A percentile compares a stretch with the other conserved stretches of the same genome.
phyloP scores from a whole-genome alignment of 2,888 invertebrate genomes.

The Aspidiotus rigidus region DNA sequence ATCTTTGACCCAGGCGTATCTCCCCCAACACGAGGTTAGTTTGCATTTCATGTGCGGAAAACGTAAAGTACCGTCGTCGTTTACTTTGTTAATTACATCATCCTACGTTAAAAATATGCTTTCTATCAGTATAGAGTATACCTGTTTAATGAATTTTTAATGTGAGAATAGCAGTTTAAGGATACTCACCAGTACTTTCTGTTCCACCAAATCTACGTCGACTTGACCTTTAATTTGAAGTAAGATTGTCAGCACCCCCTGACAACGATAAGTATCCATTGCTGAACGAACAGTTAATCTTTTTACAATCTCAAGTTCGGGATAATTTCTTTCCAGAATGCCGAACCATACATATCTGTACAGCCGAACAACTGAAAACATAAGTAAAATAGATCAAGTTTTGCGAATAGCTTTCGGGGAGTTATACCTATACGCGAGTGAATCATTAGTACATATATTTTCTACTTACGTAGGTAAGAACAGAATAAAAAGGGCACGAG shows the following conservation, averaged over 20 bases:
- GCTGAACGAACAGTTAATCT: conserved; percentile 56
- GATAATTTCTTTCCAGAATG: conserved; percentile 51
- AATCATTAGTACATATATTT: not conserved
- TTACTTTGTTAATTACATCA: conserved; percentile 39
- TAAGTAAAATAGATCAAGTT: not conserved
- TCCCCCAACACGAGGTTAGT: conserved; percentile 63
- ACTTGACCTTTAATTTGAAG: conserved; percentile 53
- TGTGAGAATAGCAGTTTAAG: not conserved
- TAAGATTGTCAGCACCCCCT: conserved; percentile 62
- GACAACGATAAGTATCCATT: conserved; percentile 62
- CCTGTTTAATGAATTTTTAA: not conserved
- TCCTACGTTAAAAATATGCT: conserved; percentile 37
- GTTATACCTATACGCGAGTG: no score
- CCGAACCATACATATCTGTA: conserved; percentile 46
- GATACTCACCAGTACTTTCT: conserved; percentile 34
- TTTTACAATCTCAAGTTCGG: conserved; percentile 52
- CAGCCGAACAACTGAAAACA: conserved; percentile 29
- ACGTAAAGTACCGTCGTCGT: conserved; percentile 42
- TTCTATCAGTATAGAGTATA: not conserved
- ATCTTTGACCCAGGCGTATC: conserved; percentile 62
- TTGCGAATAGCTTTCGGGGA: no score
- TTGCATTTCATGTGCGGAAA: conserved; percentile 60
- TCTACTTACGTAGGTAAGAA: conserved; percentile 33
- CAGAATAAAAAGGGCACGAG: conserved; percentile 33
- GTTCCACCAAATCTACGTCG: conserved; percentile 37